Evolutionary conservation across 2,797 vertebrate genomes (phyloP).

Genomic region (Artibeus jamaicensis): DNA sequence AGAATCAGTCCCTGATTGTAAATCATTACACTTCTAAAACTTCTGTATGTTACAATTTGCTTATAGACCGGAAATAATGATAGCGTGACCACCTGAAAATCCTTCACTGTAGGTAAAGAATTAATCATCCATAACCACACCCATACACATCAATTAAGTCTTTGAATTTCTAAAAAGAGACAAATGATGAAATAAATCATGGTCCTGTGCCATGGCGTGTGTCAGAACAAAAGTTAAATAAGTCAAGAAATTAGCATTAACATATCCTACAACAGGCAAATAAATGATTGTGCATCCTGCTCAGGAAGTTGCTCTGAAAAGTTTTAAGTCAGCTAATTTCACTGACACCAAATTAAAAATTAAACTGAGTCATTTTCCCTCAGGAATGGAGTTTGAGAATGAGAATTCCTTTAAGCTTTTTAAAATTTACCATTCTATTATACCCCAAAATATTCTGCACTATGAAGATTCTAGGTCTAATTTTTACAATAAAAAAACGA

Average conservation of each 20-base stretch:
- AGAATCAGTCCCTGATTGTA: neutral
- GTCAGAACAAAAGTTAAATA: constrained; percentile 17
- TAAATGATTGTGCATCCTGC: neutral
- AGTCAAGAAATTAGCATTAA: neutral
- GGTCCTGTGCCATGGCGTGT: neutral
- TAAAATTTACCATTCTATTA: neutral
- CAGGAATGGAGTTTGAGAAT: neutral
- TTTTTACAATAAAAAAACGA: constrained; percentile 10
- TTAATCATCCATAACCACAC: neutral
- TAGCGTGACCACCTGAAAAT: neutral
- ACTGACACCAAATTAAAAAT: neutral
- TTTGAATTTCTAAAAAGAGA: constrained; percentile 47
- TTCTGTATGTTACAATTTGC: neutral
- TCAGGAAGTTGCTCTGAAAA: neutral
- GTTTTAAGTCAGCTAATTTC: constrained; percentile 36
- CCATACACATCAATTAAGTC: neutral
- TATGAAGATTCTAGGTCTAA: constrained; percentile 1
- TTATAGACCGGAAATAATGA: constrained; percentile 28
- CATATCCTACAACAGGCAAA: neutral
- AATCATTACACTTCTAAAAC: neutral
- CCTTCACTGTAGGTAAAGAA: neutral
- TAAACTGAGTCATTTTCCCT: neutral
- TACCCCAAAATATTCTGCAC: neutral
- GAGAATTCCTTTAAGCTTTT: neutral
- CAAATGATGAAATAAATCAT: constrained; percentile 2